Evolutionary conservation across 2,797 vertebrate genomes (phyloP), one percentile per base, ranked within the genome.

Genomic region (Chelonia mydas): DNA sequence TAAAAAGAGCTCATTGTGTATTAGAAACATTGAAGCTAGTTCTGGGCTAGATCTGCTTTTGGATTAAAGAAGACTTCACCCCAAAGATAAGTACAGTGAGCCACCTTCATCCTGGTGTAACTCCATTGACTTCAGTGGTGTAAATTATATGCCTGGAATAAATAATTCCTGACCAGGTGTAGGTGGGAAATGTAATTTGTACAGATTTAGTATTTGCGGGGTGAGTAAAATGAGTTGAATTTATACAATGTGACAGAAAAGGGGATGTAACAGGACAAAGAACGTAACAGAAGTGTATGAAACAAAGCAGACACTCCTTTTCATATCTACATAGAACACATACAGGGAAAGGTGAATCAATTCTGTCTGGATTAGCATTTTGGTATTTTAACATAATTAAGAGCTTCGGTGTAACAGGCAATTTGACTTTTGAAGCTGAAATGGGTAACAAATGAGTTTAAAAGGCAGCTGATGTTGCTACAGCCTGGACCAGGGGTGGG

Each of bases 221-320:
- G 2, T 55, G 74, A 83, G 9, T 88, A 83, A 79, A 84, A 83
- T 12, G 7, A 23, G 15, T 57, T 68, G 83, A 68, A 68, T 88
- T 86, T 92, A 74, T 8, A 33, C 9, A 1, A 79, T 17, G 11
- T 76, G 21, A 53, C 88, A 83, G 55, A 90, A 90, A 55, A 81
- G 72, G 5, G 5, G 91, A 78, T 13, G 28, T 55, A 37, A n/a
- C 25, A 3, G 84, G 28, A 76, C 33, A 5, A 76, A 72, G 5
- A 79, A 79, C 2, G 8, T 7, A 59, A n/a, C 55, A 80, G 3
- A 85, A 72, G 55, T 65, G 8, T 21, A 47, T 81, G 16, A 80
- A 91, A 89, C 16, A n/a, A 86, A 85, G 1, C 1, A 83, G 79
- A 2, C 0, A 0, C 74, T 84, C 78, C 76, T 93, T 7, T 28